Evolutionary conservation across 2,888 invertebrate species (phyloP).

Genomic region (Eurois occulta): DNA sequence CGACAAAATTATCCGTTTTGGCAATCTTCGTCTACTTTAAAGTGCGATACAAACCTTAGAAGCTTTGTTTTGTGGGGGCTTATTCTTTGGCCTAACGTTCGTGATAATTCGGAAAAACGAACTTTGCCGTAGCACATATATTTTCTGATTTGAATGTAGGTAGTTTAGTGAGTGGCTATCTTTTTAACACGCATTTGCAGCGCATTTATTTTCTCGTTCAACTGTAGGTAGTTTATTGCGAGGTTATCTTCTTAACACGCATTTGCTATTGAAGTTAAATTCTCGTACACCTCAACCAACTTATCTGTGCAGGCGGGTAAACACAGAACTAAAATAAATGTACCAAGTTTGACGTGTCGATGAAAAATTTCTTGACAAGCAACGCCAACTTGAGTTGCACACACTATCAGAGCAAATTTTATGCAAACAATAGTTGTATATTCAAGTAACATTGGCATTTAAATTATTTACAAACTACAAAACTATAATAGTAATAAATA

Average conservation of each 20-base stretch:
- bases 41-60: not conserved
- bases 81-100: not conserved
- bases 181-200: not conserved
- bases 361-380: no score
- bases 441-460: not conserved
- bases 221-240: not conserved
- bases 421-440: not conserved
- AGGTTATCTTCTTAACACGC: not conserved
- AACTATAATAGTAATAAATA: no score
- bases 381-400: no score
- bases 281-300: not conserved
- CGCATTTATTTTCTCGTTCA: not conserved
- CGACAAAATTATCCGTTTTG: not conserved
- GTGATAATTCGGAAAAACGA: not conserved
- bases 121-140: not conserved
- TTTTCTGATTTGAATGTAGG: not conserved
- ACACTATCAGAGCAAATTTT: not conserved
- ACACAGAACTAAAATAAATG: no score
- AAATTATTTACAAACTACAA: no score
- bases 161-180: not conserved
- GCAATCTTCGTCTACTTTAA: not conserved
- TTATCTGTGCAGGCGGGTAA: no score
- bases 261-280: not conserved
- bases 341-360: no score
- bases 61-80: not conserved